phyloP scores from a whole-genome alignment of 2,113 vertebrate species.

The Oreotrochilus melanogaster region DNA sequence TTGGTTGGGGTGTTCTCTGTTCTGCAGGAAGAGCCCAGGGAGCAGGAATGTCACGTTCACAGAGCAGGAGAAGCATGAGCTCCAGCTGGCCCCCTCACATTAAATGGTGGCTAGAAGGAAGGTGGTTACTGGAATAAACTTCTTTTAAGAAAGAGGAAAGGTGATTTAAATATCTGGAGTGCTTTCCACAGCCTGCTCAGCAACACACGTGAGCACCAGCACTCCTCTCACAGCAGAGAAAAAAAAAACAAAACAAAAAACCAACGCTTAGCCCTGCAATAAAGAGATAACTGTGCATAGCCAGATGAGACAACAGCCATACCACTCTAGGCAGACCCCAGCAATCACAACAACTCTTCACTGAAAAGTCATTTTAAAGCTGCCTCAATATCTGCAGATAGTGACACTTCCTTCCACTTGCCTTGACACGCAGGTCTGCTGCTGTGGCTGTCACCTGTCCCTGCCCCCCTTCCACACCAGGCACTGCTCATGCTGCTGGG shows the following conservation, averaged over 20 bases:
- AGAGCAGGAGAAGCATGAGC: rapidly evolving
- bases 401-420: rapidly evolving
- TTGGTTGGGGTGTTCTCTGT: background rate
- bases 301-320: background rate
- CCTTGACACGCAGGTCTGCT: background rate
- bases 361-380: background rate
- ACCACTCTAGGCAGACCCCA: background rate
- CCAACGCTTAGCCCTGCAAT: rapidly evolving
- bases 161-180: background rate
- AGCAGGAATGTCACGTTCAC: background rate
- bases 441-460: rapidly evolving
- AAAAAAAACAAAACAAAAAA: background rate
- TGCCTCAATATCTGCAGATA: rapidly evolving
- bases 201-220: background rate
- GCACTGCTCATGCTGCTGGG: background rate
- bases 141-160: background rate
- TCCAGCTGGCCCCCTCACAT: background rate
- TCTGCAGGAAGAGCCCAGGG: background rate
- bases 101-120: rapidly evolving
- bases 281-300: rapidly evolving
- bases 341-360: background rate
- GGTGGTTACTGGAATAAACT: background rate
- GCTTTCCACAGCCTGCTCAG: background rate
- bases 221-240: too few relatives aligned
- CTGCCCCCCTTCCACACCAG: rapidly evolving